Evolutionary conservation across 2,113 vertebrate species (phyloP), one percentile per base, ranked within the genome.

Genomic region (Hyla sarda): DNA sequence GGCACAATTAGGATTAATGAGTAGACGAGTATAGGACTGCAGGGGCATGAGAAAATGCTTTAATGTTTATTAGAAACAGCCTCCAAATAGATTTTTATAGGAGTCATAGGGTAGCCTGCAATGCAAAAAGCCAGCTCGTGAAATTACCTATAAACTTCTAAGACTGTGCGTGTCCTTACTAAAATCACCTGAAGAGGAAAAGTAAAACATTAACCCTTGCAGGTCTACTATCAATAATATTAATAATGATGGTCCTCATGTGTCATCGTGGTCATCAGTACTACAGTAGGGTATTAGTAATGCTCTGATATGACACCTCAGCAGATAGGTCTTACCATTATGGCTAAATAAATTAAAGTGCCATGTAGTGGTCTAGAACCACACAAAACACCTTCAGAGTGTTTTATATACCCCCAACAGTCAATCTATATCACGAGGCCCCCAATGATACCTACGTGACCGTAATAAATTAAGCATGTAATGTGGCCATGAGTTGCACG

Each of bases 121-220:
- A 71, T 71, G 84, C 84, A 71, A 79, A 79, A 85, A 56, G 23
- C 56, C 60, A 23, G 23, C 45, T 69, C 52, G 47, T 69, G 71
- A 85, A 85, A 85, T 85, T 79, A 85, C 84, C 84, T 79, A 79
- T 79, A 85, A 85, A 85, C 62, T 85, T 79, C 84, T 71, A 79
- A 79, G 60, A 79, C 62, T 77, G 52, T 71, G 41, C 74, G 56
- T 78, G 30, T 71, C 75, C 75, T 85, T 79, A 79, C 60, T 79
- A 13, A 79, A 78, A 85, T 52, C 84, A 85, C 84, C 84, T 85
- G 30, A 71, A 69, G 23, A 56, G 5, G 12, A 34, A 34, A n/a
- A 16, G 50, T 79, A 69, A 79, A 85, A 23, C 14, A 41, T 85
- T 85, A 85, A 85, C 84, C 62, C 75, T 79, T 56, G n/a, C 34